Evolutionary conservation across 2,113 vertebrate species (phyloP).

Genomic region (Pipra filicauda): DNA sequence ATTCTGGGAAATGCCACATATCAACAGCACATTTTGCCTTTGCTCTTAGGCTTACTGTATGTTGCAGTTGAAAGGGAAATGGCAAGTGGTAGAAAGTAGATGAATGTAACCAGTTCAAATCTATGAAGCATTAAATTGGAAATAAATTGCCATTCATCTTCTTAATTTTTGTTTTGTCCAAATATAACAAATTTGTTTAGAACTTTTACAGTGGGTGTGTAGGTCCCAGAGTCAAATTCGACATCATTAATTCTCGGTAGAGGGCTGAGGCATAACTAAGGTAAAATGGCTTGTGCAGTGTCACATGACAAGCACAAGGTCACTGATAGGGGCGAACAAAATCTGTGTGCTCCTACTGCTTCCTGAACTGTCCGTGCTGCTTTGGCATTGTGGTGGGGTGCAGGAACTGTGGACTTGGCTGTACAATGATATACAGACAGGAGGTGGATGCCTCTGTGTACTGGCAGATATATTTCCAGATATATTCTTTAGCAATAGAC

Average conservation of each 20-base stretch:
- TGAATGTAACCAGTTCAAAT: neutral
- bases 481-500: neutral
- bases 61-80: neutral
- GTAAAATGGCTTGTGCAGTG: neutral
- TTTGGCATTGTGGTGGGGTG: neutral
- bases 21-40: neutral
- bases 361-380: neutral
- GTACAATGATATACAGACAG: neutral
- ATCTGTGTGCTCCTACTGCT: neutral
- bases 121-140: slow-evolving; percentile 2
- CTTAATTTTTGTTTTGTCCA: slow-evolving; percentile 4
- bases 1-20: neutral
- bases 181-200: neutral
- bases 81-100: neutral
- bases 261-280: neutral
- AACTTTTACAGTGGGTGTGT: neutral
- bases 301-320: neutral
- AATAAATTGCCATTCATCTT: slow-evolving; percentile 12
- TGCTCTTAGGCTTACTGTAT: neutral
- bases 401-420: neutral
- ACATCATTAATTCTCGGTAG: neutral
- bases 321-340: neutral
- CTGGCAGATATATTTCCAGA: neutral
- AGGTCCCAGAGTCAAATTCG: neutral
- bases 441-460: neutral